Percentiles rank a stretch among this genome's conserved stretches.
phyloP scores from a whole-genome alignment of 2,888 invertebrate genomes.

The Apodemia zela region DNA sequence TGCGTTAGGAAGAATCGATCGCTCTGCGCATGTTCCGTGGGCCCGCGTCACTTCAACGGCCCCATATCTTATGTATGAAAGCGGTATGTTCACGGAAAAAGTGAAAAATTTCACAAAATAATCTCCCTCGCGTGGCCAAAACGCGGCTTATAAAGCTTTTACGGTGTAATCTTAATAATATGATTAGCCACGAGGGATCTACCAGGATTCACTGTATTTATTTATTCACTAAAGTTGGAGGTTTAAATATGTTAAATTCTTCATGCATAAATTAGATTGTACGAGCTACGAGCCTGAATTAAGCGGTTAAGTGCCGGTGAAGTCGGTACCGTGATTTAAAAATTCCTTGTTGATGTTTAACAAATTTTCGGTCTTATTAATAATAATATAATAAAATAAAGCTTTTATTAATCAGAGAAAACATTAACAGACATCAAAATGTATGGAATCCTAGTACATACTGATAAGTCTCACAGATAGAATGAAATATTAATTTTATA shows the following conservation, averaged over 20 bases:
- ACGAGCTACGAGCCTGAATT: background rate
- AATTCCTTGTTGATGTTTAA: too few relatives aligned
- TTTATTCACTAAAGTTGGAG: background rate
- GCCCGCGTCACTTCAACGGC: slow-evolving; percentile 53
- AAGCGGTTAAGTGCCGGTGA: slow-evolving; percentile 9
- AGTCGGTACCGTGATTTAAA: background rate
- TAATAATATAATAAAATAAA: too few relatives aligned
- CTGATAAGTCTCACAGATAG: too few relatives aligned
- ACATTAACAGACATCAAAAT: too few relatives aligned
- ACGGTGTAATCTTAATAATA: background rate
- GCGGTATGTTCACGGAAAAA: slow-evolving; percentile 51
- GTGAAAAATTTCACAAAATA: slow-evolving; percentile 41
- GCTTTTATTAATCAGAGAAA: too few relatives aligned
- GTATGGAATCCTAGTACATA: too few relatives aligned
- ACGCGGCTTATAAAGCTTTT: background rate
- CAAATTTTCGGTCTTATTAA: too few relatives aligned
- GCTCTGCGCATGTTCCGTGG: slow-evolving; percentile 62
- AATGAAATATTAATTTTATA: too few relatives aligned
- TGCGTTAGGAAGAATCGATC: slow-evolving; percentile 63
- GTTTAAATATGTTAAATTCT: background rate
- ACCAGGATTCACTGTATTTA: background rate
- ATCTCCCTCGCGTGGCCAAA: slow-evolving; percentile 34
- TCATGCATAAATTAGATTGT: background rate
- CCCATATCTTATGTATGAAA: slow-evolving; percentile 77
- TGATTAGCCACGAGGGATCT: background rate